Percentiles rank a stretch among this genome's conserved stretches.
Evolutionary conservation across 2,797 vertebrate species (phyloP).

Genomic region (Cichlasoma orientale): DNA sequence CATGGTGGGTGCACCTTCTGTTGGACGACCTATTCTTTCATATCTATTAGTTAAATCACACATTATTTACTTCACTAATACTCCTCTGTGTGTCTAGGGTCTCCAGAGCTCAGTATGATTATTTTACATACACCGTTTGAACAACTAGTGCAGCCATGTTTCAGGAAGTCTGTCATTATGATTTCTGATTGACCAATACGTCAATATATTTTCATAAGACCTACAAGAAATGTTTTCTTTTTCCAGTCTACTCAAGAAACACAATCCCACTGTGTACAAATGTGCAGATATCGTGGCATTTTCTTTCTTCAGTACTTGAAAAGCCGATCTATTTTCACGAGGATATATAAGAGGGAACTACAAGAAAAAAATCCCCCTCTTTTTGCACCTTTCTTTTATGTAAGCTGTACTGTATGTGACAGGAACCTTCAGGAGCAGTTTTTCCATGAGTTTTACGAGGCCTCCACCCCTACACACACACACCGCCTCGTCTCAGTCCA

Average conservation of each 20-base stretch:
- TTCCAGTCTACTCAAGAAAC: not conserved
- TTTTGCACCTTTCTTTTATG: slow-evolving; percentile 1
- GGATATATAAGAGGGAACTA: not conserved
- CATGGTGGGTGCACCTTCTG: not conserved
- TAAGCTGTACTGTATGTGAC: slow-evolving; percentile 23
- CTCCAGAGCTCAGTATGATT: not conserved
- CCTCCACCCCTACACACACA: slow-evolving; percentile 45
- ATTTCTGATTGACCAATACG: not conserved
- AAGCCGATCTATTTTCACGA: slow-evolving; percentile 22
- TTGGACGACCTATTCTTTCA: slow-evolving; percentile 1
- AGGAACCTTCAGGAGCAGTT: slow-evolving; percentile 38
- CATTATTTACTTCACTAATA: not conserved
- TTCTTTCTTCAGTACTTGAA: slow-evolving; percentile 21
- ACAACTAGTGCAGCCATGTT: not conserved
- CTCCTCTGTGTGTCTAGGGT: not conserved
- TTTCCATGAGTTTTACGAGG: slow-evolving; percentile 47
- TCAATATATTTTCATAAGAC: not conserved
- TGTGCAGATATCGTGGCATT: not conserved
- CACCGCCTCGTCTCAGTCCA: slow-evolving; percentile 41
- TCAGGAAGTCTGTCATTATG: not conserved
- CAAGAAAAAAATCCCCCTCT: not conserved
- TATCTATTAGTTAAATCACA: not conserved
- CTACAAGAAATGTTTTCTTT: not conserved
- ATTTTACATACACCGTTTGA: not conserved
- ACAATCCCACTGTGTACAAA: not conserved